Percentiles rank a stretch among this genome's conserved stretches.
These are phyloP conservation scores for Ctenopoma kingsleyae DNA, from an alignment of 2,797 vertebrate species.

Conservation along the genomic window DNA sequence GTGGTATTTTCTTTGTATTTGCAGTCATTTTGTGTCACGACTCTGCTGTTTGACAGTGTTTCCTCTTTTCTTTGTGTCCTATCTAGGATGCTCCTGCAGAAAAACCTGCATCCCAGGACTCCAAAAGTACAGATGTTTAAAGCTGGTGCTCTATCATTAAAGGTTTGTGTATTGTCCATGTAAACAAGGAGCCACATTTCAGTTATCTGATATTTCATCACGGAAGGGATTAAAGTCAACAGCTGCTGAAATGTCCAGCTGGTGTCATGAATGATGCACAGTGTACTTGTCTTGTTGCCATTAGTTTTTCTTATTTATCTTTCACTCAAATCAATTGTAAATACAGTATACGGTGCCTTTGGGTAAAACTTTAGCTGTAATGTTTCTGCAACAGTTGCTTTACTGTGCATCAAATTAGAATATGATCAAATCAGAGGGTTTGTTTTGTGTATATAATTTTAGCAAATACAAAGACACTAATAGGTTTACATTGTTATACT, in stretches of 20 bases:
- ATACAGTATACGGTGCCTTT: background rate
- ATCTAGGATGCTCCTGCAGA: constrained; percentile 58
- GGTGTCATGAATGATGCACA: constrained; percentile 14
- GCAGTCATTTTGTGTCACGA: background rate
- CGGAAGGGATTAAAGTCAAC: constrained; percentile 48
- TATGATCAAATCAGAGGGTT: background rate
- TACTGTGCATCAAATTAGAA: background rate
- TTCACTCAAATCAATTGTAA: constrained; percentile 43
- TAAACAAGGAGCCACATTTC: background rate
- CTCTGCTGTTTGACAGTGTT: background rate
- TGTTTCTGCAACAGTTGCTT: constrained; percentile 2
- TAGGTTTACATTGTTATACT: constrained; percentile 30
- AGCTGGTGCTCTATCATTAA: background rate
- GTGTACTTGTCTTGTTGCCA: background rate
- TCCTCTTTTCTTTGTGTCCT: constrained; percentile 23
- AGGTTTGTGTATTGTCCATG: constrained; percentile 50
- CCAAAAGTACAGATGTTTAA: constrained; percentile 76
- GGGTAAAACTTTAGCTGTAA: background rate
- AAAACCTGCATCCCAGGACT: constrained; percentile 29
- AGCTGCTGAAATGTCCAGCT: constrained; percentile 56
- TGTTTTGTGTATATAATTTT: background rate
- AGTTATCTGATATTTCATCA: background rate
- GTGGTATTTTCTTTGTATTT: background rate
- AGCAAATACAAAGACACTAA: constrained; percentile 7
- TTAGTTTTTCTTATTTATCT: constrained; percentile 52